Evolutionary conservation across 2,888 invertebrate genomes (phyloP), one percentile per base, ranked within the genome.

Genomic region (Stenolophus ochropezus): DNA sequence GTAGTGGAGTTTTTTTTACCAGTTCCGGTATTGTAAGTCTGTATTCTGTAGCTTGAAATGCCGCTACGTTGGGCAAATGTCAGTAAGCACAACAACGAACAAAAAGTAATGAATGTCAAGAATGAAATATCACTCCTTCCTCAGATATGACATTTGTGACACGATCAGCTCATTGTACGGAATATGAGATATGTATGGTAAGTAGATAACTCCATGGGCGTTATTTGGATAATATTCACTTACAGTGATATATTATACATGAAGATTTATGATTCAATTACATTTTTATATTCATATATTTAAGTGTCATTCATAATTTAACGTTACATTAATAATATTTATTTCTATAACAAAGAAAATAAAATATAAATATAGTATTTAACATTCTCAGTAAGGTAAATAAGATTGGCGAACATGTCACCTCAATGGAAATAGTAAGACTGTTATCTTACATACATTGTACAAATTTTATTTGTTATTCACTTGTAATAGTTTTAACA

Each of bases 91-190:
- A 14, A 61, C 27, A 61, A 23, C 25, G 61, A 61, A 61, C 61
- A 61, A 61, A 27, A 61, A 61, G 27, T 61, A 61, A 61, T 61
- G 61, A 61, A 61, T 61, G 61, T 61, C 61, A 61, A 25, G 61
- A 61, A 23, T 61, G 61, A 61, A 61, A 61, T 61, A 61, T 61
- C 61, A 25, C 27, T 61, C 61, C 27, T 25, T 61, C 61, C 61
- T 61, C 25, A 23, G 61, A 61, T 61, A 61, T 61, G 61, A 61
- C 61, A 61, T 61, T 61, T 61, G 61, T 61, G 61, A 61, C 61
- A 61, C 14, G 61, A 25, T 23, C 23, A 61, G 61, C 61, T 25
- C 61, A 61, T 61, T 61, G 61, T 25, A 1, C 18, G 58, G 23
- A 58, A 61, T 61, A 61, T 61, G 23, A 61, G 25, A n/a, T n/a